These are phyloP conservation scores for Labrus mixtus DNA, from an alignment of 2,113 vertebrate genomes.

Conservation along the genomic window DNA sequence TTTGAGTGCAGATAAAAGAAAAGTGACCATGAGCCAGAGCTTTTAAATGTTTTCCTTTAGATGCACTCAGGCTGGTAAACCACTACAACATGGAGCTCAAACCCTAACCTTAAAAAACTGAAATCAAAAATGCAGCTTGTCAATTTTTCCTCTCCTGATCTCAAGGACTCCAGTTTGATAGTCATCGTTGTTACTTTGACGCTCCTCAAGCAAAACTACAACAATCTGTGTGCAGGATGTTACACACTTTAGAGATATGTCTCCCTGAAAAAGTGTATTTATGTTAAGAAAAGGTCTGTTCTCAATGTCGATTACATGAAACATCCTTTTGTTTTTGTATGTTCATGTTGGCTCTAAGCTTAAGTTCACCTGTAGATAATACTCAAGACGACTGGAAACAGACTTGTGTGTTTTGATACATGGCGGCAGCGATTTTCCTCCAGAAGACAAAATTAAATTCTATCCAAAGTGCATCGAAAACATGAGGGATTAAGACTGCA, in stretches of 20 bases:
- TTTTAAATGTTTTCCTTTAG: slow-evolving; percentile 7
- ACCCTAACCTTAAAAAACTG: slow-evolving; percentile 14
- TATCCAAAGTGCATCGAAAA: slow-evolving; percentile 6
- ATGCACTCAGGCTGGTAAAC: slow-evolving; percentile 16
- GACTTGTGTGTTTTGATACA: slow-evolving; percentile 15
- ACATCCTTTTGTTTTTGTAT: slow-evolving; percentile 31
- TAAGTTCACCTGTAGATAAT: slow-evolving; percentile 47
- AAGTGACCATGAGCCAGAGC: slow-evolving; percentile 5
- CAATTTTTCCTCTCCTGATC: slow-evolving; percentile 42
- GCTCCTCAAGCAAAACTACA: slow-evolving; percentile 45
- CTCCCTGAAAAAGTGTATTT: slow-evolving; percentile 36
- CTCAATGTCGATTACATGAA: slow-evolving; percentile 38
- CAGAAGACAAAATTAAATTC: slow-evolving; percentile 5
- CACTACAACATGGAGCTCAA: background rate
- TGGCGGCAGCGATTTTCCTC: slow-evolving; percentile 11
- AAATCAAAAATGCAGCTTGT: slow-evolving; percentile 12
- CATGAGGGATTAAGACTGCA: background rate
- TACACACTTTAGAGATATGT: slow-evolving; percentile 10
- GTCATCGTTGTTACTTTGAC: slow-evolving; percentile 20
- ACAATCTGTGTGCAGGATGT: slow-evolving; percentile 45
- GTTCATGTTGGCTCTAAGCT: slow-evolving; percentile 32
- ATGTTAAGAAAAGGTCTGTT: slow-evolving; percentile 40
- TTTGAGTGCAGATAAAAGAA: slow-evolving; percentile 2
- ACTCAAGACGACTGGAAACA: slow-evolving; percentile 3
- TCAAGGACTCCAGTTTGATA: slow-evolving; percentile 36